Base-by-base conservation (phyloP, 2,888 invertebrate species). In the Hemithea aestivaria region DNA sequence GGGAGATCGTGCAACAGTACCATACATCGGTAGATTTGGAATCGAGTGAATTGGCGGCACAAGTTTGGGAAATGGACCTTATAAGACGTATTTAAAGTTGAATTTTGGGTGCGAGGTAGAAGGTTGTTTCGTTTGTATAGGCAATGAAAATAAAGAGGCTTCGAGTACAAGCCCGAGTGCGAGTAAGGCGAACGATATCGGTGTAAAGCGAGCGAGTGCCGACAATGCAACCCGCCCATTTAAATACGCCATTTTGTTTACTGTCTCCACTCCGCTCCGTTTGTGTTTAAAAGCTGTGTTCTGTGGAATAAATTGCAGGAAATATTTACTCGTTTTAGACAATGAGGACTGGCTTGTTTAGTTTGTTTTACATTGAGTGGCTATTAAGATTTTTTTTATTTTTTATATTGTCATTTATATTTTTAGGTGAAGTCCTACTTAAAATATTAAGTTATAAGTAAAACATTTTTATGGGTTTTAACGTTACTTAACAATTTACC, bases 241-340 rank as follows among this genome's bases (percentile, higher is more conserved):
- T 85, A 85, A 87, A 84, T 84, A 81, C 87, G 87, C 87, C 87
- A 87, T 87, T 83, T 87, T 87, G 85, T 85, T 74, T 74, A 81
- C 76, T 75, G 79, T 82, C 83, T 82, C 79, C 74, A 72, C 73
- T 64, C 66, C 65, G 60, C 61, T 61, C 71, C 75, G 73, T 66
- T 81, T 77, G 73, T 73, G 62, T 81, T 74, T 75, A 73, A 73
- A 81, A 80, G 80, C 78, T 71, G 66, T 80, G 79, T 81, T 82
- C 76, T 78, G 68, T 65, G 71, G 72, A 73, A 66, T 68, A 75
- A 82, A 81, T 83, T 80, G 76, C 75, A 74, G 75, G 79, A 79
- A 83, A 80, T 81, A 78, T 83, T 83, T 83, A 77, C 70, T 66
- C 66, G 66, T 73, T 73, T 68, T 59, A 66, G 68, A 68, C 67